phyloP scores from a whole-genome alignment of 2,113 vertebrate species.

The Carettochelys insculpta region DNA sequence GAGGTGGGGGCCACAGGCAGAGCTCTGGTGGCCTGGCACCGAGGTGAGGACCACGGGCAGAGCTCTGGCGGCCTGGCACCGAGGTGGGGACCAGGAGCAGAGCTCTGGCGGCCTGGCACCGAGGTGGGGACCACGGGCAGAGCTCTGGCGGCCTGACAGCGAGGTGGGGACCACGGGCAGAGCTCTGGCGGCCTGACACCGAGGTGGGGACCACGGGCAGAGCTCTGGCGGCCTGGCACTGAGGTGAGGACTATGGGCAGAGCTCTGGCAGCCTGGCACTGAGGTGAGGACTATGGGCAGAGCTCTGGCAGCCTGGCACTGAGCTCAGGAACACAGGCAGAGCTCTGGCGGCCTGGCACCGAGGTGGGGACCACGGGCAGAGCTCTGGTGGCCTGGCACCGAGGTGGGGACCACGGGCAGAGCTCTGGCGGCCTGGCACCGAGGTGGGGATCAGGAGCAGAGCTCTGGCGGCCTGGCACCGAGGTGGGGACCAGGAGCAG shows the following conservation, averaged over 20 bases:
- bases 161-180: too few relatives aligned
- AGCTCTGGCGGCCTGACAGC: not conserved
- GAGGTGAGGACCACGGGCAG: not conserved
- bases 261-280: accelerated
- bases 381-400: not conserved
- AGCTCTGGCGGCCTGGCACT: not conserved
- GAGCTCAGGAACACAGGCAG: too few relatives aligned
- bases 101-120: accelerated
- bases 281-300: not conserved
- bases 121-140: not conserved
- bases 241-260: too few relatives aligned
- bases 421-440: accelerated
- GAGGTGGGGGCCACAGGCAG: too few relatives aligned
- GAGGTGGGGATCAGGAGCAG: not conserved
- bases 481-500: too few relatives aligned
- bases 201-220: not conserved
- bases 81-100: too few relatives aligned
- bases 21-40: accelerated
- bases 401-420: too few relatives aligned
- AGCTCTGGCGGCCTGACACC: accelerated
- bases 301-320: not conserved
- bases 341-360: accelerated
- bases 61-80: not conserved
- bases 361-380: not conserved
- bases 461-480: not conserved